phyloP scores from a whole-genome alignment of 2,113 vertebrate genomes.

The Seriola quinqueradiata region DNA sequence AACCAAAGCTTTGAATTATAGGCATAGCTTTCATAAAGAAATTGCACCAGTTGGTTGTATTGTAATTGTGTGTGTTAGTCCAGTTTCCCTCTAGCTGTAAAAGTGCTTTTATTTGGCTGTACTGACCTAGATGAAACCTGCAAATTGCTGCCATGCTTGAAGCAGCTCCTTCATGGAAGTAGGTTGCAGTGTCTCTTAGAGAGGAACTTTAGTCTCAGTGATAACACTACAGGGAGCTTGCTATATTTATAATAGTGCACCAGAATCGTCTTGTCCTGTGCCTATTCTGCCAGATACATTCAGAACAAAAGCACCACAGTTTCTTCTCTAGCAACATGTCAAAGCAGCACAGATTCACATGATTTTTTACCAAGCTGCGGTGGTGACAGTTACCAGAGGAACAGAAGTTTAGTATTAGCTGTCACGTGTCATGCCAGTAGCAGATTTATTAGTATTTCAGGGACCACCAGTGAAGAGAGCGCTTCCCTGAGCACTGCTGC shows the following conservation, averaged over 20 bases:
- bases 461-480: conserved; percentile 42
- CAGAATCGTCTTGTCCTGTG: conserved; percentile 39
- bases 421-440: background rate
- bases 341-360: conserved; percentile 20
- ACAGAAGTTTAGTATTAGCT: conserved; percentile 5
- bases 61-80: conserved; percentile 18
- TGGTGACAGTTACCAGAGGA: conserved; percentile 18
- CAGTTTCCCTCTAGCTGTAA: conserved; percentile 2
- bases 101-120: conserved; percentile 34
- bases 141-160: conserved; percentile 35
- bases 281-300: conserved; percentile 53
- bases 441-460: conserved; percentile 15
- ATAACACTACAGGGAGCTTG: conserved; percentile 50
- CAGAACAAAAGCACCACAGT: conserved; percentile 32
- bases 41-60: background rate
- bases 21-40: background rate
- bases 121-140: conserved; percentile 67
- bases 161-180: conserved; percentile 55
- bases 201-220: conserved; percentile 31
- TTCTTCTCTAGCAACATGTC: conserved; percentile 23
- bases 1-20: background rate
- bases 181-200: conserved; percentile 62
- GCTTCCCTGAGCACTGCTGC: background rate
- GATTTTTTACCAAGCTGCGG: background rate
- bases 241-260: conserved; percentile 41